Evolutionary conservation across 2,888 invertebrate genomes (phyloP).

Genomic region (Leptura quadrifasciata): DNA sequence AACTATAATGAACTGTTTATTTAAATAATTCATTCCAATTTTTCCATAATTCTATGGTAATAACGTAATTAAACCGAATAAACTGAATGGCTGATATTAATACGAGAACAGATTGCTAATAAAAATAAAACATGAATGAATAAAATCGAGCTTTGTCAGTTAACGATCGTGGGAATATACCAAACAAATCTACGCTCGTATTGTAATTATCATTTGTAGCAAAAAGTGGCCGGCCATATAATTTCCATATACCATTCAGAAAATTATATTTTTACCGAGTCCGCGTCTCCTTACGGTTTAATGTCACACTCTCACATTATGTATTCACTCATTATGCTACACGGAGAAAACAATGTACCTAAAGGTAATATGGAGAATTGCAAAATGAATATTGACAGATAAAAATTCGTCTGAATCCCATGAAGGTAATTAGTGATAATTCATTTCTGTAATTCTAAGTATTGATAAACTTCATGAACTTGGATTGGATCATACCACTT

Average conservation of each 20-base stretch:
- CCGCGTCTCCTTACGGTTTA: slow-evolving; percentile 32
- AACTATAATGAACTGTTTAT: slow-evolving; percentile 11
- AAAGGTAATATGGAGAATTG: too few species aligned
- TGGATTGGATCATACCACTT: too few species aligned
- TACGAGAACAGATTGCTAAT: slow-evolving; percentile 26
- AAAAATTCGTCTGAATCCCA: too few species aligned
- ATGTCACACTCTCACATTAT: slow-evolving; percentile 29
- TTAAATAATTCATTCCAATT: slow-evolving; percentile 19
- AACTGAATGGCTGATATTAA: slow-evolving; percentile 27
- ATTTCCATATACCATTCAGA: slow-evolving; percentile 60
- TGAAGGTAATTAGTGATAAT: too few species aligned
- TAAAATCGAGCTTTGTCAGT: slow-evolving; percentile 41
- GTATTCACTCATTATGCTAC: neutral
- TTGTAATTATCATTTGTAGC: slow-evolving; percentile 61
- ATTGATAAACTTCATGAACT: too few species aligned
- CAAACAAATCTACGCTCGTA: slow-evolving; percentile 55
- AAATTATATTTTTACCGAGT: slow-evolving; percentile 31
- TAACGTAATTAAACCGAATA: slow-evolving; percentile 32
- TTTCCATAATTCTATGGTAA: slow-evolving; percentile 37
- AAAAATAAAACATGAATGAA: slow-evolving; percentile 35
- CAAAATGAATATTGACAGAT: too few species aligned
- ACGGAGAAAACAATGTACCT: neutral
- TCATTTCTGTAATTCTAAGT: too few species aligned
- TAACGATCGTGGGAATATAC: slow-evolving; percentile 62
- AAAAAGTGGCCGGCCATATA: slow-evolving; percentile 58